Conservation (phyloP, 2,888 invertebrate species). For the Drosophila prostipennis region DNA sequence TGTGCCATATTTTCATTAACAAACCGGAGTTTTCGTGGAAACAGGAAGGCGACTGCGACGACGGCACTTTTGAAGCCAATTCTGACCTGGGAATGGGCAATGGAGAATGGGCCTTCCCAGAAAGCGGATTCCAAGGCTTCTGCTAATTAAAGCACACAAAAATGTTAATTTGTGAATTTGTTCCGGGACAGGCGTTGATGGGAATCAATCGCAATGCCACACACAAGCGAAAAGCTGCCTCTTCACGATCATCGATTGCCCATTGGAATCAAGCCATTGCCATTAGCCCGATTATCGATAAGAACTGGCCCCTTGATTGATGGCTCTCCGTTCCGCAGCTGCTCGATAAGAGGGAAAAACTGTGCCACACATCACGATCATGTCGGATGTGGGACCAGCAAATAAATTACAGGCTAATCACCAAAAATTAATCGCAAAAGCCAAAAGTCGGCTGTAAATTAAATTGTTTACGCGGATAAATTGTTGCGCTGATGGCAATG, state of each 20-base stretch:
- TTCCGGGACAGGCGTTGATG: conserved; percentile 49
- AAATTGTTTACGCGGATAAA: conserved; percentile 75
- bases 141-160: conserved; percentile 62
- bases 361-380: conserved; percentile 31
- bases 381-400: conserved; percentile 28
- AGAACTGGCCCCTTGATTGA: conserved; percentile 54
- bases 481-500: conserved; percentile 55
- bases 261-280: neutral
- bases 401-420: conserved; percentile 73
- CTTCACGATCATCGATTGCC: conserved; percentile 29
- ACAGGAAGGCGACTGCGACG: conserved; percentile 30
- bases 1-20: conserved; percentile 66
- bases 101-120: conserved; percentile 41
- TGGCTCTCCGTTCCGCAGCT: conserved; percentile 38
- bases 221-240: conserved; percentile 42
- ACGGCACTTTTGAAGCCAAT: conserved; percentile 67
- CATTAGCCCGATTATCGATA: conserved; percentile 22
- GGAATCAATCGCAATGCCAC: conserved; percentile 44
- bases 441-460: conserved; percentile 62
- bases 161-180: conserved; percentile 63
- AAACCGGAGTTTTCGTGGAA: conserved; percentile 66
- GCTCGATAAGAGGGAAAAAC: conserved; percentile 13
- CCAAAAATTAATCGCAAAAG: conserved; percentile 66
- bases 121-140: conserved; percentile 31
- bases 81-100: neutral